A percentile compares a stretch with the other conserved stretches of the same genome.
Evolutionary conservation across 2,797 vertebrate species (phyloP).

Genomic region (Perdix hodgsoniae): DNA sequence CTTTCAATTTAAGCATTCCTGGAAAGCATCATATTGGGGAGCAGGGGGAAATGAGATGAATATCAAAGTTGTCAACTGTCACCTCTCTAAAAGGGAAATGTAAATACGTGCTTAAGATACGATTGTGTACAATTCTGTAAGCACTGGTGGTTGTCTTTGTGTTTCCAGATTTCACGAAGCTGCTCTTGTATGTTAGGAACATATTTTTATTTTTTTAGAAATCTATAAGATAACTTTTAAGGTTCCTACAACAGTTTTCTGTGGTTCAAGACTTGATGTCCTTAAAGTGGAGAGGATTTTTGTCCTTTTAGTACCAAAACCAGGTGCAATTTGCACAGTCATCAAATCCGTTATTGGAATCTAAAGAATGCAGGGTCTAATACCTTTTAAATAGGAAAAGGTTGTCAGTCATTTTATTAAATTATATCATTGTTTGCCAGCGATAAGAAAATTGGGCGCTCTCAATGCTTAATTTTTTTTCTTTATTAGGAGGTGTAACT

Average conservation of each 20-base stretch:
- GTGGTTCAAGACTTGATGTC: background rate
- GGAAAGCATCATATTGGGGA: slow-evolving; percentile 19
- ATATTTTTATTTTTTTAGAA: background rate
- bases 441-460: background rate
- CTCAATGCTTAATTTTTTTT: background rate
- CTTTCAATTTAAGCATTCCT: slow-evolving; percentile 13
- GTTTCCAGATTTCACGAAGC: slow-evolving; percentile 44
- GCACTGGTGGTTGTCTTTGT: background rate
- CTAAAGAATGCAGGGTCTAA: background rate
- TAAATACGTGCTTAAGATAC: background rate
- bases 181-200: background rate
- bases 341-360: background rate
- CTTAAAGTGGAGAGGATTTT: background rate
- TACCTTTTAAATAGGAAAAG: background rate
- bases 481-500: background rate
- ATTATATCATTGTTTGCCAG: background rate
- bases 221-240: background rate
- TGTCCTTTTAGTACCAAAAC: background rate
- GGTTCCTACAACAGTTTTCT: background rate
- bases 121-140: background rate
- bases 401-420: background rate
- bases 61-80: slow-evolving; percentile 9
- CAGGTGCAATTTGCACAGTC: background rate
- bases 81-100: background rate
- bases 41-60: background rate